These are phyloP conservation scores for Numenius arquata DNA, from an alignment of 2,113 vertebrate species.

Conservation along the genomic window DNA sequence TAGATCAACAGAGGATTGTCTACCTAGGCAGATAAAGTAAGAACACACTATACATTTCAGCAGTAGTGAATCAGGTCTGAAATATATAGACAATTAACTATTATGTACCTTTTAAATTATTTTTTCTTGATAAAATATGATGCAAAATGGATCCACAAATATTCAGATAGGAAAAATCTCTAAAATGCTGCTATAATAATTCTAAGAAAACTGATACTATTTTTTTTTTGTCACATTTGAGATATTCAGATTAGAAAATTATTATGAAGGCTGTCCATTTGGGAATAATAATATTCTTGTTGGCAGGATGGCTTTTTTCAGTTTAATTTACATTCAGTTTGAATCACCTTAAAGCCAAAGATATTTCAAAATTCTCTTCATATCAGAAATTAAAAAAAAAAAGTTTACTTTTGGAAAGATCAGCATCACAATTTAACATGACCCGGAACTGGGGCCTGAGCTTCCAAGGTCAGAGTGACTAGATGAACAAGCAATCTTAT, in stretches of 20 bases:
- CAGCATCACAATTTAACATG: neutral
- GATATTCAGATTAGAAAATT: neutral
- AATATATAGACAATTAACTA: neutral
- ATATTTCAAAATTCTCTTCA: neutral
- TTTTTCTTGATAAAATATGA: neutral
- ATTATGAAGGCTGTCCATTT: neutral
- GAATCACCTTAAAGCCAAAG: neutral
- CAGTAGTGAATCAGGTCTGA: neutral
- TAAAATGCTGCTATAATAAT: neutral
- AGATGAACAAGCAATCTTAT: neutral
- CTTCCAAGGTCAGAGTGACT: constrained; percentile 13
- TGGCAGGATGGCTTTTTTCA: neutral
- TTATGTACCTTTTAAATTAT: neutral
- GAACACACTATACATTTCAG: neutral
- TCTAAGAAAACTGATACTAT: neutral
- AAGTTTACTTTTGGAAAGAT: neutral
- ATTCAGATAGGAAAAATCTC: neutral
- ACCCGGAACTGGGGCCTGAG: neutral
- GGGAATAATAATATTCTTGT: neutral
- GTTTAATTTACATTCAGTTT: neutral
- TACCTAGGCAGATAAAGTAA: neutral
- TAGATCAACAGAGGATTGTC: neutral
- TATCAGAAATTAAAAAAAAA: constrained; percentile 1
- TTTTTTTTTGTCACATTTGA: neutral
- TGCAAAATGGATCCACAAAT: neutral